Conservation (phyloP, 2,797 vertebrate genomes). For the Tympanoctomys barrerae region DNA sequence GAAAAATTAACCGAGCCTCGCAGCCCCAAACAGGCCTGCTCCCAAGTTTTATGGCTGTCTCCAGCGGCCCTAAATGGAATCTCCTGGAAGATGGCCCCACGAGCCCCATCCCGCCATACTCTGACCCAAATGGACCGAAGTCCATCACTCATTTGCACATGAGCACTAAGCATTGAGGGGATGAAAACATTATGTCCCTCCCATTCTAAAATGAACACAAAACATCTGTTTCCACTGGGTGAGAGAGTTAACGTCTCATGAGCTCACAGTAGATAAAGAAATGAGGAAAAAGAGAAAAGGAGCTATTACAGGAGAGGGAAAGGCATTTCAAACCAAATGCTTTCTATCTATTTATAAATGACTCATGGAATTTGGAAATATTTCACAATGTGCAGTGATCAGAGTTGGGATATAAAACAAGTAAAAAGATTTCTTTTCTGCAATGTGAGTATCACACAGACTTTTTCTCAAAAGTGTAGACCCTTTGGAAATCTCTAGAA, state of each 20-base stretch:
- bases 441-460: neutral
- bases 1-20: neutral
- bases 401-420: neutral
- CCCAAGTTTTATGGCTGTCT: neutral
- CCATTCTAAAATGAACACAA: slow-evolving; percentile 45
- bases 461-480: neutral
- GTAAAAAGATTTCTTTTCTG: neutral
- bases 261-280: neutral
- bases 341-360: slow-evolving; percentile 30
- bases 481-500: slow-evolving; percentile 46
- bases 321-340: neutral
- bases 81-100: neutral
- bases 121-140: neutral
- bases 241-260: slow-evolving; percentile 19
- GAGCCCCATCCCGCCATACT: neutral
- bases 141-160: neutral
- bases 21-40: neutral
- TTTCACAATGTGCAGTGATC: neutral
- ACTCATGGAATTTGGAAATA: neutral
- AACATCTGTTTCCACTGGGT: slow-evolving; percentile 47
- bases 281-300: slow-evolving; percentile 1
- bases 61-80: neutral
- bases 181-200: slow-evolving; percentile 12
- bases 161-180: neutral
- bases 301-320: neutral